Conservation (phyloP, 2,797 vertebrate genomes). For the Phalloptychus januarius region DNA sequence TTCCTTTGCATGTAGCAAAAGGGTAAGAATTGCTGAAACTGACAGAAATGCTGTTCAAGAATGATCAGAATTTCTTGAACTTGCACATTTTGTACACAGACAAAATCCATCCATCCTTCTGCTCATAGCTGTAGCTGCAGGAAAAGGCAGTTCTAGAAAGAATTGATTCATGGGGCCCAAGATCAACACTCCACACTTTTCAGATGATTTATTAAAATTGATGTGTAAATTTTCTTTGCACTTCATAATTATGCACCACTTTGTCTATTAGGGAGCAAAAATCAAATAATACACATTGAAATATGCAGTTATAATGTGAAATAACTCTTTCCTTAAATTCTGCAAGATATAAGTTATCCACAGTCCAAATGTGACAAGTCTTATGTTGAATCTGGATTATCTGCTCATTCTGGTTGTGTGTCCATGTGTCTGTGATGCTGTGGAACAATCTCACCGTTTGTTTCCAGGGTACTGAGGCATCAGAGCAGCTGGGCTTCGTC, state of each 20-base stretch:
- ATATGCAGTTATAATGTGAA: neutral
- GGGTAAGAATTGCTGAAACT: too few species aligned
- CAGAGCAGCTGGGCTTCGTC: neutral
- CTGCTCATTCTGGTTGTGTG: neutral
- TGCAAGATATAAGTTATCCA: neutral
- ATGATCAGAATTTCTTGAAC: too few species aligned
- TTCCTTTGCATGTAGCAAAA: too few species aligned
- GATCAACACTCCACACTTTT: neutral
- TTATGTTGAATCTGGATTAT: neutral
- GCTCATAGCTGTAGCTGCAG: too few species aligned
- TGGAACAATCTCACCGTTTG: conserved; percentile 16
- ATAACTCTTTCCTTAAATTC: neutral
- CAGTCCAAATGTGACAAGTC: neutral
- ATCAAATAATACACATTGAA: neutral
- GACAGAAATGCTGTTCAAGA: too few species aligned
- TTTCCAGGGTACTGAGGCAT: conserved; percentile 36
- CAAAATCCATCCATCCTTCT: too few species aligned
- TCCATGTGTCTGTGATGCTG: conserved; percentile 17
- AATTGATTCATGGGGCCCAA: too few species aligned
- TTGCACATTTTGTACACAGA: too few species aligned
- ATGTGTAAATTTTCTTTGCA: neutral
- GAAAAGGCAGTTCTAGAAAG: too few species aligned
- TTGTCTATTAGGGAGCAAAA: neutral
- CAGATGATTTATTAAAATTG: neutral
- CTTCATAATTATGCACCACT: neutral